Conservation (phyloP, 2,113 vertebrate species). For the Austrofundulus limnaeus region DNA sequence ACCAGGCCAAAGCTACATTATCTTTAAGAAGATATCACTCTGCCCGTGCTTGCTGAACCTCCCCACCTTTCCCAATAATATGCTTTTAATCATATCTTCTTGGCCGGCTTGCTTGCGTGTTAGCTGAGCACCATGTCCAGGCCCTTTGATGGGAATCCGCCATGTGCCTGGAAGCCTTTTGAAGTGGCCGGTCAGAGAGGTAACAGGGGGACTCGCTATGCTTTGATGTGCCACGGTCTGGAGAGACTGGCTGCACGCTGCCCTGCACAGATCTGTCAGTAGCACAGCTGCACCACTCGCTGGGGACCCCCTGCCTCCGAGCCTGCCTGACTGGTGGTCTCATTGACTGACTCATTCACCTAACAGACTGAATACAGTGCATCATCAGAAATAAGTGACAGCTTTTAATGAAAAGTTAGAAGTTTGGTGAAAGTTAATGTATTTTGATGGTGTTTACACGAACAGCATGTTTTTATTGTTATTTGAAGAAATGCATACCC, state of each 20-base stretch:
- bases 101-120: conserved; percentile 61
- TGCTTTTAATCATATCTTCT: conserved; percentile 77
- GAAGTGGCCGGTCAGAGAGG: conserved; percentile 78
- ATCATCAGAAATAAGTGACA: conserved; percentile 1
- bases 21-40: conserved; percentile 33
- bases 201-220: conserved; percentile 58
- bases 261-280: conserved; percentile 82
- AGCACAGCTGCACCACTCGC: conserved; percentile 74
- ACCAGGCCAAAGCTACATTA: conserved; percentile 33
- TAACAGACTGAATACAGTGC: conserved; percentile 25
- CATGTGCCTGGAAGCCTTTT: conserved; percentile 81
- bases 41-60: conserved; percentile 38
- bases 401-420: not conserved
- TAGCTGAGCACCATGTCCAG: conserved; percentile 59
- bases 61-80: conserved; percentile 59
- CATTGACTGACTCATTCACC: conserved; percentile 48
- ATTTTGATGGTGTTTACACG: not conserved
- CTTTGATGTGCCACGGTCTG: conserved; percentile 77
- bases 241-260: conserved; percentile 78
- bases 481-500: conserved; percentile 30
- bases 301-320: conserved; percentile 43
- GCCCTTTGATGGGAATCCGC: conserved; percentile 84
- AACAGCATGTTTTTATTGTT: conserved; percentile 14
- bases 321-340: conserved; percentile 29
- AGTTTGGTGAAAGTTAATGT: not conserved